These are phyloP conservation scores for Allolobophora icterica DNA, from an alignment of 2,888 invertebrate species.

Conservation along the genomic window DNA sequence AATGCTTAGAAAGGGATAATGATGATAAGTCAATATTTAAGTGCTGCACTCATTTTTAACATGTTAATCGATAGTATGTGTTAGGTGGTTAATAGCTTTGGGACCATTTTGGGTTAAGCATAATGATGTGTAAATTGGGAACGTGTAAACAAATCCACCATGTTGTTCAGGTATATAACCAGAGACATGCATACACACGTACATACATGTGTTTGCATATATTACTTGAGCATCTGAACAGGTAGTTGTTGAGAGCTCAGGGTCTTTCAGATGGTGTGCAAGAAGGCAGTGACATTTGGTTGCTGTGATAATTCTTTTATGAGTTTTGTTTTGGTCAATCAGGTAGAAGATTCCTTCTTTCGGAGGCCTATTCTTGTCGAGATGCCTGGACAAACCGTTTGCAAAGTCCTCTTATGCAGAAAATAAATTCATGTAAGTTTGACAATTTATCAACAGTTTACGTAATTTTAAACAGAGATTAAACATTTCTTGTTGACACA, in stretches of 20 bases:
- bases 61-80: no score
- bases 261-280: neutral
- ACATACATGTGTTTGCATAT: neutral
- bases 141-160: no score
- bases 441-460: neutral
- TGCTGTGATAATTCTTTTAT: neutral
- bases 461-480: neutral
- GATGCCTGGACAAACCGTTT: neutral
- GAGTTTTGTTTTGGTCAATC: neutral
- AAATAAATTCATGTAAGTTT: constrained; percentile 24
- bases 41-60: no score
- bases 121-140: no score
- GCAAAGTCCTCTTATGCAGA: constrained; percentile 13
- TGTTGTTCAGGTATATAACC: no score
- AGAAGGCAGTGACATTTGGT: neutral
- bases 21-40: no score
- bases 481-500: neutral
- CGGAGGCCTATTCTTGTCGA: constrained; percentile 18
- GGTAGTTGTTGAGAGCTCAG: no score
- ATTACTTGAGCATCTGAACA: no score
- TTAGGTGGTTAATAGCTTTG: no score
- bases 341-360: constrained; percentile 4
- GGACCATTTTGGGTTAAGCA: no score
- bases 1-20: no score
- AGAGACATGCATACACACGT: no score